A percentile compares a stretch with the other conserved stretches of the same genome.
phyloP scores from a whole-genome alignment of 2,888 invertebrate species.

The Cephus sareptanus region DNA sequence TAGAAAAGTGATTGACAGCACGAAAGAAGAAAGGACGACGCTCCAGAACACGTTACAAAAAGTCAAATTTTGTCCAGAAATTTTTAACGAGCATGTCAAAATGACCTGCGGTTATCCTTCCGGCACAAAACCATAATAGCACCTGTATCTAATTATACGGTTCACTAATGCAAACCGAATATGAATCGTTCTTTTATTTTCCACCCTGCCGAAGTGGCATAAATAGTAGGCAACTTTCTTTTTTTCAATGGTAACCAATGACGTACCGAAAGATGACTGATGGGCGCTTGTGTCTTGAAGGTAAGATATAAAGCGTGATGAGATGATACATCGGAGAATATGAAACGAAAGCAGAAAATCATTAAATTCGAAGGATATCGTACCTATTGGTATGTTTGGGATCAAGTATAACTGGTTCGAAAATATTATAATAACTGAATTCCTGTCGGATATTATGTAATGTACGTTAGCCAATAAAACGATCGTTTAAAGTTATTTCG shows the following conservation, averaged over 20 bases:
- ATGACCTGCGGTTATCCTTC: constrained; percentile 18
- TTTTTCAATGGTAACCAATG: not conserved
- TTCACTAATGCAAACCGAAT: constrained; percentile 39
- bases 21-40: not conserved
- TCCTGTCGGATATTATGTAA: not conserved
- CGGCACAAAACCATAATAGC: constrained; percentile 36
- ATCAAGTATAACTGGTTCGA: not conserved
- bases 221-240: constrained; percentile 23
- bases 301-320: not conserved
- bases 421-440: not conserved
- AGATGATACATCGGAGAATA: constrained; percentile 1
- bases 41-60: not conserved
- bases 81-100: not conserved
- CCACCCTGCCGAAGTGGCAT: constrained; percentile 17
- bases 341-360: constrained; percentile 24
- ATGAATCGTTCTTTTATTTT: constrained; percentile 29
- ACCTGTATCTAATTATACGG: constrained; percentile 35
- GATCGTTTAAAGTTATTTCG: not conserved
- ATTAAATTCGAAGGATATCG: constrained; percentile 28
- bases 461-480: not conserved
- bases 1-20: not conserved
- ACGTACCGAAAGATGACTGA: constrained; percentile 14
- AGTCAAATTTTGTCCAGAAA: not conserved
- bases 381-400: not conserved
- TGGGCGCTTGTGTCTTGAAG: constrained; percentile 1